Evolutionary conservation across 2,797 vertebrate species (phyloP).

Genomic region (Typhlichthys eigenmanni): DNA sequence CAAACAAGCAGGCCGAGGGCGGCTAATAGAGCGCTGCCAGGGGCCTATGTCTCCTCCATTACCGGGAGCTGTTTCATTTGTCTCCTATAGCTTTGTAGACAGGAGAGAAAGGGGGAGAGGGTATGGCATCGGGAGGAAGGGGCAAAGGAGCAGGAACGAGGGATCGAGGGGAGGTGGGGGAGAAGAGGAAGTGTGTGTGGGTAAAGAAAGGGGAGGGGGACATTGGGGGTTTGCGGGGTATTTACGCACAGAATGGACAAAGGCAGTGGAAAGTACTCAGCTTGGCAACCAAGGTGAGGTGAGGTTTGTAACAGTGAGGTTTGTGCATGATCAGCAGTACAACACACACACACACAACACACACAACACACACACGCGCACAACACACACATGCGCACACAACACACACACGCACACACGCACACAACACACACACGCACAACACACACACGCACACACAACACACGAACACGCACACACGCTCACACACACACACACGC

Average conservation of each 20-base stretch:
- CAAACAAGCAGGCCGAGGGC: conserved; percentile 60
- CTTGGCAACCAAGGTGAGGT: conserved; percentile 47
- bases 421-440: conserved; percentile 12
- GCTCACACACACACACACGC: background rate
- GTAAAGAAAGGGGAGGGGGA: background rate
- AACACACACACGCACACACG: no score
- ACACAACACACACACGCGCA: conserved; percentile 18
- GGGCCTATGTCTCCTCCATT: conserved; percentile 62
- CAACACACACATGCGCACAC: conserved; percentile 36
- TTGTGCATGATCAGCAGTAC: conserved; percentile 60
- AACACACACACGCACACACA: conserved; percentile 30
- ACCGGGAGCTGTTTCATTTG: conserved; percentile 60
- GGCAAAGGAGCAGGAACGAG: conserved; percentile 8
- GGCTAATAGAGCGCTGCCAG: conserved; percentile 67
- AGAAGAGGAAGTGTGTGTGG: background rate
- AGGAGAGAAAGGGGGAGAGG: conserved; percentile 6
- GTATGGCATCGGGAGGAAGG: background rate
- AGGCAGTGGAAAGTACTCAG: conserved; percentile 50
- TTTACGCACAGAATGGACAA: conserved; percentile 43
- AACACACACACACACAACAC: conserved; percentile 20
- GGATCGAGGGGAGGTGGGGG: conserved; percentile 10
- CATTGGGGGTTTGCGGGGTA: conserved; percentile 1
- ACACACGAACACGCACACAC: background rate
- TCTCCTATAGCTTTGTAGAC: conserved; percentile 35
- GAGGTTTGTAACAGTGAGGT: conserved; percentile 32